Percentiles rank a stretch among this genome's conserved stretches.
These are phyloP conservation scores for Acrocera orbiculus DNA, from an alignment of 2,888 invertebrate species.

Conservation along the genomic window DNA sequence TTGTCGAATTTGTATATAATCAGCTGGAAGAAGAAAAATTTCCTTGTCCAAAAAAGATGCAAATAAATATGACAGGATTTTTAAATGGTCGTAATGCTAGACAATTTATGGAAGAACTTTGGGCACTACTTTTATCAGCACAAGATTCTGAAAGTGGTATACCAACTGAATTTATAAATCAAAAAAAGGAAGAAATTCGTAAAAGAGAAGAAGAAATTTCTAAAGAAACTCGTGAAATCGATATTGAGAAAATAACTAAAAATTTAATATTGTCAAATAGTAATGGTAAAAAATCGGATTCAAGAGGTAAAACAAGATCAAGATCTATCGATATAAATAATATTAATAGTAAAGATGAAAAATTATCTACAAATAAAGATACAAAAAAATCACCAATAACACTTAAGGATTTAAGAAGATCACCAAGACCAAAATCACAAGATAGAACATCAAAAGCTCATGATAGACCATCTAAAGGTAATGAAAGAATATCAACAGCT, in stretches of 20 bases:
- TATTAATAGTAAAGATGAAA: slow-evolving; percentile 14
- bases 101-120: slow-evolving; percentile 93
- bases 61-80: slow-evolving; percentile 99
- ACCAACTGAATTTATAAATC: slow-evolving; percentile 82
- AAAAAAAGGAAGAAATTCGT: slow-evolving; percentile 92
- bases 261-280: slow-evolving; percentile 19
- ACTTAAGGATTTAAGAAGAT: slow-evolving; percentile 25
- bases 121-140: slow-evolving; percentile 87
- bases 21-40: slow-evolving; percentile 87
- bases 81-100: slow-evolving; percentile 94
- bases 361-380: slow-evolving; percentile 7
- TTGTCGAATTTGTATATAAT: slow-evolving; percentile 97
- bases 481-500: slow-evolving; percentile 18
- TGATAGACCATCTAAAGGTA: no score
- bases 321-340: slow-evolving; percentile 22
- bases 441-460: slow-evolving; percentile 22
- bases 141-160: slow-evolving; percentile 92
- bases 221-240: slow-evolving; percentile 1
- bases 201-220: slow-evolving; percentile 41
- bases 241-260: slow-evolving; percentile 13
- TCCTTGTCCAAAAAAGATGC: slow-evolving; percentile 96
- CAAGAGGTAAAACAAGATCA: slow-evolving; percentile 26
- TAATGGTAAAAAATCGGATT: slow-evolving; percentile 13
- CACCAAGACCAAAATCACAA: slow-evolving; percentile 21
- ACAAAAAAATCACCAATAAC: slow-evolving; percentile 13